Base-by-base conservation (phyloP, 2,888 invertebrate genomes). In the Noctua janthe region DNA sequence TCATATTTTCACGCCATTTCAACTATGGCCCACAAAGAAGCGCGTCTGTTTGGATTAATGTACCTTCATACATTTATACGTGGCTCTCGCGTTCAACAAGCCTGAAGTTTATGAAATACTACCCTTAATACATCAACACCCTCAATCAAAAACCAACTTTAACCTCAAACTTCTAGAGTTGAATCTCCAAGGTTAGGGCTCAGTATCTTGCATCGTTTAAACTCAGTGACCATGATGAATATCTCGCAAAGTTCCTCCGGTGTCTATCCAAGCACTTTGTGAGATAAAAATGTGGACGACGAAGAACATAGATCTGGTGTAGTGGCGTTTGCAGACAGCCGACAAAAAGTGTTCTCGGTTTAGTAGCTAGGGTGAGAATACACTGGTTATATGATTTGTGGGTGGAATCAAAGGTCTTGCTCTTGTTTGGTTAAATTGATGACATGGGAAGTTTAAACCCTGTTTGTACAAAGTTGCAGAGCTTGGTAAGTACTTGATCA, bases 1-100 rank as follows among this genome's bases (percentile, higher is more conserved):
- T 95, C 94, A 96, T 96, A 96, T 96, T 97, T 97, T 96, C 96
- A 96, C 96, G 96, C 96, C 96, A 95, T 96, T 96, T 95, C 96
- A 95, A 95, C 96, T 96, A 94, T 94, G 94, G 93, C 94, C 94
- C 94, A 94, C 96, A 95, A 95, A 96, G 95, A 95, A 94, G 94
- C 95, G 94, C 94, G 96, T 96, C 96, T 95, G 94, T 94, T 94
- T 93, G 94, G 96, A 97, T 97, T 96, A 97, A 97, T 97, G 96
- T 96, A 95, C 95, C 94, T 95, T 95, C 96, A 96, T 96, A 96
- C 95, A 96, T 96, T 95, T 91, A 95, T 95, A 95, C 95, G 93
- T 93, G 90, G 92, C 93, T 94, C 93, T 92, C 89, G 92, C 91
- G 92, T 91, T 92, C 92, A 93, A 93, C 93, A 93, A 92, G 93